phyloP scores from a whole-genome alignment of 92 coral and sea anemone species.

The Blastomussa wellsi region DNA sequence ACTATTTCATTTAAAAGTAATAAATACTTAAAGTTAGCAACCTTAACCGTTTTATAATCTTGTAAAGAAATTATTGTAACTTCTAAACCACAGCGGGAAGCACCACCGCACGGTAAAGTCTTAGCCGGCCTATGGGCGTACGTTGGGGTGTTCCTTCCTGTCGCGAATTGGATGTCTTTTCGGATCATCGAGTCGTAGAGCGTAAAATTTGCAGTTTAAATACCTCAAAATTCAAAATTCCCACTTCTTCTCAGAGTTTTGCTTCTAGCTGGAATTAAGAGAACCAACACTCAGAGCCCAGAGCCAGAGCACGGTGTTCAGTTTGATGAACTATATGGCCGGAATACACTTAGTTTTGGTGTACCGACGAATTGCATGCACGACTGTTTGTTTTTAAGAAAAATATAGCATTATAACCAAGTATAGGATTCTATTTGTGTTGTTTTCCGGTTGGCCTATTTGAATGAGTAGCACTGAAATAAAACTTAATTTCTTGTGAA shows the following conservation, averaged over 20 bases:
- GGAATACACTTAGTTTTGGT: background rate
- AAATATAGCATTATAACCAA: background rate
- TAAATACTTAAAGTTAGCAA: background rate
- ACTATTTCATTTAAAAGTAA: background rate
- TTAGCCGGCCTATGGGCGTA: background rate
- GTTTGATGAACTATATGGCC: background rate
- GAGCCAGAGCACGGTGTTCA: background rate
- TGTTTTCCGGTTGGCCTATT: background rate
- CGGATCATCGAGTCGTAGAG: background rate
- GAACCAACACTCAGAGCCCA: background rate
- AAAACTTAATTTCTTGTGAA: background rate
- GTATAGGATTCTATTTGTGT: background rate
- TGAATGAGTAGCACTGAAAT: background rate
- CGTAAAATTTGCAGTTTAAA: background rate
- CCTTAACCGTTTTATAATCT: background rate
- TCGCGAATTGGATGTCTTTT: background rate
- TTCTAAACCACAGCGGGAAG: background rate
- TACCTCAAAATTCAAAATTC: background rate
- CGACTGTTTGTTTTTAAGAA: background rate
- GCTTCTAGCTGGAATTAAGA: background rate
- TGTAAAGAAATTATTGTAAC: background rate
- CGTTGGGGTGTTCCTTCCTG: background rate
- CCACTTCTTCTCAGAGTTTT: no score
- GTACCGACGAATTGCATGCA: background rate
- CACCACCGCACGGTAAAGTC: background rate